phyloP scores from a whole-genome alignment of 2,888 invertebrate species.

The Antheraea yamamai region DNA sequence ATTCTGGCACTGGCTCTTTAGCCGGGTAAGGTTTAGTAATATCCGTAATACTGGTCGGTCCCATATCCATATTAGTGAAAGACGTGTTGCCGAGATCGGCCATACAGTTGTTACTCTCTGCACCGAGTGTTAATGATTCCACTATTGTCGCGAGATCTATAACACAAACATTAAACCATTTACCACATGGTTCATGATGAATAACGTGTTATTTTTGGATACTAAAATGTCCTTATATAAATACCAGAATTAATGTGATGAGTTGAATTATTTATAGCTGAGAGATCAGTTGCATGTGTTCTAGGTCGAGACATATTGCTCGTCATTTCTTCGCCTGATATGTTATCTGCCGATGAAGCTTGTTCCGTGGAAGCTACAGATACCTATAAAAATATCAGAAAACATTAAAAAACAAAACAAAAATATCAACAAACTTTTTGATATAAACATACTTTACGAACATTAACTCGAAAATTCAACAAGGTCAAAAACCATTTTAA shows the following conservation, averaged over 20 bases:
- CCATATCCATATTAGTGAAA: conserved; percentile 81
- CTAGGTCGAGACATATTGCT: conserved; percentile 83
- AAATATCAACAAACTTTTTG: not conserved
- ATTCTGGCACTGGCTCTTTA: conserved; percentile 71
- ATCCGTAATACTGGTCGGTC: conserved; percentile 77
- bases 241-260: conserved; percentile 82
- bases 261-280: conserved; percentile 87
- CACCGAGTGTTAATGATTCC: conserved; percentile 88
- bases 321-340: conserved; percentile 94
- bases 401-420: not conserved
- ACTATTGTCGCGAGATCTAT: conserved; percentile 93
- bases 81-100: conserved; percentile 71
- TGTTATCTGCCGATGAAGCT: conserved; percentile 96
- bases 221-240: not conserved
- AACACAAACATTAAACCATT: conserved; percentile 25
- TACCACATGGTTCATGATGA: not conserved
- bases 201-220: not conserved
- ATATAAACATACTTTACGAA: too few relatives aligned
- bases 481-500: not conserved
- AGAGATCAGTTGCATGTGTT: conserved; percentile 82
- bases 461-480: not conserved
- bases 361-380: conserved; percentile 98
- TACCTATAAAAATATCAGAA: conserved; percentile 51
- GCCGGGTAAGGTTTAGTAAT: conserved; percentile 80
- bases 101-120: conserved; percentile 83